A percentile compares a stretch with the other conserved stretches of the same genome.
Conservation (phyloP, 2,888 invertebrate species). For the Thymelicus acteon region DNA sequence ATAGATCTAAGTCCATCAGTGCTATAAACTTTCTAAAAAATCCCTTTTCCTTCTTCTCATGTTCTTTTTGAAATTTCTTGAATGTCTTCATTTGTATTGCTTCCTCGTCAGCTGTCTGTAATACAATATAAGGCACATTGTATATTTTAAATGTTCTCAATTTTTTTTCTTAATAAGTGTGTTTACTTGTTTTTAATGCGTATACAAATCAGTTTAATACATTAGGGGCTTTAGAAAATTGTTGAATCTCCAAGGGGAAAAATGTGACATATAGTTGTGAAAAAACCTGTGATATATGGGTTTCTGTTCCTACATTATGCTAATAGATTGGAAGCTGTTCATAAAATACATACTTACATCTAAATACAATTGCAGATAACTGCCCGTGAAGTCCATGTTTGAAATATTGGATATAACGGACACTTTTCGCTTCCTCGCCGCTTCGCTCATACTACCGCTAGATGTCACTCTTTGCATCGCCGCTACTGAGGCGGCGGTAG, state of each 20-base stretch:
- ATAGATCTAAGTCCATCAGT: conserved; percentile 88
- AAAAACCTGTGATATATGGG: too few species aligned
- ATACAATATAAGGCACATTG: conserved; percentile 38
- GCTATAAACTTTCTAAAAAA: conserved; percentile 85
- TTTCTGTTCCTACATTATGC: too few species aligned
- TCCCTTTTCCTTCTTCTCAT: conserved; percentile 62
- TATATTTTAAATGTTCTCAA: neutral
- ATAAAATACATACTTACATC: conserved; percentile 75
- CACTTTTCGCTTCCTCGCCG: conserved; percentile 84
- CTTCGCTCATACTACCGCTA: conserved; percentile 79
- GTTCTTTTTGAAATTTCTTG: conserved; percentile 65
- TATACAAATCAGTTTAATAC: too few species aligned
- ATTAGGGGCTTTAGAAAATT: neutral
- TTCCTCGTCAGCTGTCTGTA: conserved; percentile 77
- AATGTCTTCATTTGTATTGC: conserved; percentile 78
- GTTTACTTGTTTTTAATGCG: too few species aligned
- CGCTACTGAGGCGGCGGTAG: conserved; percentile 74
- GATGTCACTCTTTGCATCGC: conserved; percentile 80
- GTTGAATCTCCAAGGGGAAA: too few species aligned
- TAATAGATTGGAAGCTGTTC: too few species aligned
- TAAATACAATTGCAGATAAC: conserved; percentile 88
- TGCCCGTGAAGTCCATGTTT: conserved; percentile 90
- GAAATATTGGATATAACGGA: conserved; percentile 90
- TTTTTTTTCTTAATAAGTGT: too few species aligned
- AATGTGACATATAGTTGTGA: too few species aligned